These are phyloP conservation scores for Tragopan temminckii DNA, from an alignment of 2,797 vertebrate species.

Conservation along the genomic window DNA sequence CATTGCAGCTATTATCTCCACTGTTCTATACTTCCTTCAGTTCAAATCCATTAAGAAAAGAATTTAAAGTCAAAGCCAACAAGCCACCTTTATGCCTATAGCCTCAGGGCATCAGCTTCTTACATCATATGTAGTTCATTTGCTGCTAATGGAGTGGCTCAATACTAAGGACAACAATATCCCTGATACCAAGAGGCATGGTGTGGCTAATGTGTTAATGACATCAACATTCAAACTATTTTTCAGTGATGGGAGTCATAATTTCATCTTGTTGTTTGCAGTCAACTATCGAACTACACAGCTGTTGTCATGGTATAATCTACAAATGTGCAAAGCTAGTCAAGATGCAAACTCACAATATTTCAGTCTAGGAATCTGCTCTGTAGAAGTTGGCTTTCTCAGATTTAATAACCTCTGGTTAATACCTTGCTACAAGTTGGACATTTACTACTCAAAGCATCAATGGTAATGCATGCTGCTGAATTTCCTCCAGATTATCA, in stretches of 20 bases:
- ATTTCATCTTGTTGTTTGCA: background rate
- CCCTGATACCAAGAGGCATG: background rate
- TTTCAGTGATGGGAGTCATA: background rate
- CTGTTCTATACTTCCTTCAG: conserved; percentile 4
- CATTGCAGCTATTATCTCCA: background rate
- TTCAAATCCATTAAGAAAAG: conserved; percentile 37
- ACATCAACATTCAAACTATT: background rate
- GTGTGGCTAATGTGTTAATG: background rate
- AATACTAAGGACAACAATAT: background rate
- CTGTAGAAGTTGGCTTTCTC: background rate
- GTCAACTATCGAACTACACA: background rate
- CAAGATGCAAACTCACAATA: background rate
- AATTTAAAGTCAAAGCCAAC: background rate
- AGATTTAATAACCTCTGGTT: background rate
- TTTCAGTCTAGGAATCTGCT: background rate
- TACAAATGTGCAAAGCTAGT: background rate
- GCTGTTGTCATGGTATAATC: background rate
- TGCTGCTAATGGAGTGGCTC: background rate
- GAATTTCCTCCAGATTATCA: background rate
- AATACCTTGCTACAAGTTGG: background rate
- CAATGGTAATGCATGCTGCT: background rate
- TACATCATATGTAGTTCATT: background rate
- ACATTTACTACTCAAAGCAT: background rate
- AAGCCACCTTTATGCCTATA: background rate
- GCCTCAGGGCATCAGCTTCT: background rate